A percentile compares a stretch with the other conserved stretches of the same genome.
Evolutionary conservation across 2,797 vertebrate species (phyloP).

Genomic region (Galagoides demidoff): DNA sequence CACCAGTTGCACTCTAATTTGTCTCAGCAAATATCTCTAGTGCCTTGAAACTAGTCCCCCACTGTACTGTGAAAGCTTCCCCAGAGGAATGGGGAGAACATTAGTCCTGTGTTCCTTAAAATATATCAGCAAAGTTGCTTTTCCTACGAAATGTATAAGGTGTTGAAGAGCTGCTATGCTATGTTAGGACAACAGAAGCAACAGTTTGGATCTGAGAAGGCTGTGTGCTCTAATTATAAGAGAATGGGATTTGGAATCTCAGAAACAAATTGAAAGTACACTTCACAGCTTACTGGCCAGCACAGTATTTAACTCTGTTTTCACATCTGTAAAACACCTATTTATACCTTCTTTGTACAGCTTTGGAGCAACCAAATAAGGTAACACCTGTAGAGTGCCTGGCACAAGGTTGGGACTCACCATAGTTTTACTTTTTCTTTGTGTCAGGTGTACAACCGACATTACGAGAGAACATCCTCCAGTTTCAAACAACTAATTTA

Average conservation of each 20-base stretch:
- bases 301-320: slow-evolving; percentile 10
- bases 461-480: neutral
- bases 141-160: neutral
- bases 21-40: neutral
- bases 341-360: neutral
- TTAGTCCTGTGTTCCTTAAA: neutral
- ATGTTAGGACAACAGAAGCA: neutral
- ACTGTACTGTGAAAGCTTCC: neutral
- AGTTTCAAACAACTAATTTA: neutral
- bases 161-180: neutral
- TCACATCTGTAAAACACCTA: neutral
- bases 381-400: neutral
- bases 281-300: neutral
- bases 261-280: neutral
- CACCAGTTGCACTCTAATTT: neutral
- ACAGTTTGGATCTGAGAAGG: neutral
- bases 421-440: neutral
- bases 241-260: neutral
- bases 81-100: neutral
- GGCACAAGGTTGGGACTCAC: neutral
- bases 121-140: neutral
- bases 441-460: neutral
- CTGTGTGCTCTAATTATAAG: neutral
- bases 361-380: neutral
- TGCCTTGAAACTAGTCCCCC: neutral